Conservation (phyloP, 92 coral and sea anemone genomes). For the Porites divaricata region DNA sequence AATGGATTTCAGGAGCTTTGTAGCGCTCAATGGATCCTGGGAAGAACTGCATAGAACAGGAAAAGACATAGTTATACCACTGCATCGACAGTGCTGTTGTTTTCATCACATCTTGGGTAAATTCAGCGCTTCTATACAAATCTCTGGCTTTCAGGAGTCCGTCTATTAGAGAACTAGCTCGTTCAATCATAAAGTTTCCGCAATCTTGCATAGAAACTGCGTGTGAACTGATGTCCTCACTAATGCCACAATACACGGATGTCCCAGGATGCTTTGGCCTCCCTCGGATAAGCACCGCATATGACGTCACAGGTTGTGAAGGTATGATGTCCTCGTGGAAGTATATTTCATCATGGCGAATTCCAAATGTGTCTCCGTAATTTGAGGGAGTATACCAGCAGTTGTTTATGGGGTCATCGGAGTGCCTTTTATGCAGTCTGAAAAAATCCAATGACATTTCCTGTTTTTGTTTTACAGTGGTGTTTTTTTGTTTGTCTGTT, state of each 20-base stretch:
- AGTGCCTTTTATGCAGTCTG: constrained; percentile 58
- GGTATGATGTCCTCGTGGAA: constrained; percentile 75
- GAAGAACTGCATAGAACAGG: constrained; percentile 73
- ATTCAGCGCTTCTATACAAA: constrained; percentile 40
- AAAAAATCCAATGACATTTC: too few species aligned
- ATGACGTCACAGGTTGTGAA: constrained; percentile 82
- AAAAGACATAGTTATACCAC: constrained; percentile 85
- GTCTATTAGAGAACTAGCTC: constrained; percentile 63
- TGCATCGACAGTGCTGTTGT: constrained; percentile 77
- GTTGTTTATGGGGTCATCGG: constrained; percentile 48
- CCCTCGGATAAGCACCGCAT: constrained; percentile 76
- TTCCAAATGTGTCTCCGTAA: constrained; percentile 80
- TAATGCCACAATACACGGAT: constrained; percentile 58
- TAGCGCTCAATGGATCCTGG: constrained; percentile 80
- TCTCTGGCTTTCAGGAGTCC: constrained; percentile 73
- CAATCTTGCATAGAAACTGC: background rate
- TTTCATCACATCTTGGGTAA: constrained; percentile 58
- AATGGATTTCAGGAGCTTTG: constrained; percentile 58
- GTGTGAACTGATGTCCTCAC: background rate
- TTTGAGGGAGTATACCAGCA: constrained; percentile 81
- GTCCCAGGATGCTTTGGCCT: constrained; percentile 49
- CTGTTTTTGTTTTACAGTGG: too few species aligned
- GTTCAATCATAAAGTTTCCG: constrained; percentile 35
- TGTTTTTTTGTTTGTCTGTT: too few species aligned
- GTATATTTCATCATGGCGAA: constrained; percentile 83